Conservation (phyloP, 2,797 vertebrate species). For the Mico argentatus region DNA sequence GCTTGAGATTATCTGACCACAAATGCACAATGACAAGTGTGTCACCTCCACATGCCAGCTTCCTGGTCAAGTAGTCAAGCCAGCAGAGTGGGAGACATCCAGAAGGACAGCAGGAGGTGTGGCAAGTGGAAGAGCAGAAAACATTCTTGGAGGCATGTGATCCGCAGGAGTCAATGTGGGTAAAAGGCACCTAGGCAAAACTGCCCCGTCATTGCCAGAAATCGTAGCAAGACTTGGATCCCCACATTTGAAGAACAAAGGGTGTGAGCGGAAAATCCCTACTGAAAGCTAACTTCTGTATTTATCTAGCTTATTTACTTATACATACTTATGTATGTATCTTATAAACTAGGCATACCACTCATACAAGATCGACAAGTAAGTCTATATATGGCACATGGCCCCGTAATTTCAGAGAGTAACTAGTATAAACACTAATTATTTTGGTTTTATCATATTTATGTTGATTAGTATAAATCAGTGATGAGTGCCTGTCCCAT, state of each 20-base stretch:
- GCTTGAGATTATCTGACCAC: neutral
- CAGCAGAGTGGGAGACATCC: neutral
- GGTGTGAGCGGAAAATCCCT: neutral
- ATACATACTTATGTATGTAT: neutral
- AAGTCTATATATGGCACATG: neutral
- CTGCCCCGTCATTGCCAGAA: neutral
- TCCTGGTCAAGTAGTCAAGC: neutral
- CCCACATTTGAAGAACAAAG: neutral
- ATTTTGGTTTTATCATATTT: constrained; percentile 8
- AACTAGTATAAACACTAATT: neutral
- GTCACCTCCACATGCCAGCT: neutral
- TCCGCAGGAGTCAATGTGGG: neutral
- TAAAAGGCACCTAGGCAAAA: neutral
- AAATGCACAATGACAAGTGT: neutral
- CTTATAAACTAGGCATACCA: neutral
- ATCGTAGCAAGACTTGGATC: neutral
- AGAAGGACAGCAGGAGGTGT: neutral
- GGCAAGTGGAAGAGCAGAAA: neutral
- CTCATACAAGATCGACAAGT: neutral
- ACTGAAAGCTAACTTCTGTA: neutral
- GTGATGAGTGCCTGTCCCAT: neutral
- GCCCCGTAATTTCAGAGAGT: neutral
- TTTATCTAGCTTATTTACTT: neutral
- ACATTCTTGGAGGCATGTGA: neutral
- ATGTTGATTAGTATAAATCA: neutral